Conservation (phyloP, 2,888 invertebrate species). For the Callosobruchus maculatus region DNA sequence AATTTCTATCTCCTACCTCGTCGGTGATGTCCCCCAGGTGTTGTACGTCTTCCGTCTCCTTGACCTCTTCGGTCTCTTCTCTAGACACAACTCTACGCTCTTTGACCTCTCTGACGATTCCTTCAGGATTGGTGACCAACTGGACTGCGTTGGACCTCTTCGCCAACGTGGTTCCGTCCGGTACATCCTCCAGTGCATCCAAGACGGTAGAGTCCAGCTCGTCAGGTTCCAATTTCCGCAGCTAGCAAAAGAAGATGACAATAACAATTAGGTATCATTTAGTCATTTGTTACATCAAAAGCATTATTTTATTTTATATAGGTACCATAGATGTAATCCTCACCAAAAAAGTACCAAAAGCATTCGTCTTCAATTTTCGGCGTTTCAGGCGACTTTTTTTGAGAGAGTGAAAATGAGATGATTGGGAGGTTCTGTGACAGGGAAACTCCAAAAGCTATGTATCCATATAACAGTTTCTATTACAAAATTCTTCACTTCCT, state of each 20-base stretch:
- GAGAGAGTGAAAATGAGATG: too few species aligned
- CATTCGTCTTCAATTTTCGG: too few species aligned
- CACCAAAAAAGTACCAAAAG: too few species aligned
- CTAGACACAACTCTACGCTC: slow-evolving; percentile 76
- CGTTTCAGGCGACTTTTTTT: too few species aligned
- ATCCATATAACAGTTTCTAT: too few species aligned
- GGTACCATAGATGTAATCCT: too few species aligned
- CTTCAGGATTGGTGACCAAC: slow-evolving; percentile 66
- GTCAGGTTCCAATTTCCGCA: slow-evolving; percentile 45
- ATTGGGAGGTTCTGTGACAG: too few species aligned
- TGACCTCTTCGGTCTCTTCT: slow-evolving; percentile 76
- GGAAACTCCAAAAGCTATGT: too few species aligned
- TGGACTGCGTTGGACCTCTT: slow-evolving; percentile 48
- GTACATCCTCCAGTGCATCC: slow-evolving; percentile 31
- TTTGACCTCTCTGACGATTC: slow-evolving; percentile 76
- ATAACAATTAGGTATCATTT: not conserved
- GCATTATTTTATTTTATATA: too few species aligned
- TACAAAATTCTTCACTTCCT: too few species aligned
- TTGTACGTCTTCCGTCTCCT: slow-evolving; percentile 81
- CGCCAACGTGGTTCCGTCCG: slow-evolving; percentile 12
- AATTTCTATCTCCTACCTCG: slow-evolving; percentile 74
- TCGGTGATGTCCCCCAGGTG: slow-evolving; percentile 83
- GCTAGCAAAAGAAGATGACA: slow-evolving; percentile 26
- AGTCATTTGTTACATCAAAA: too few species aligned
- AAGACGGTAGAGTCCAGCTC: slow-evolving; percentile 32